These are phyloP conservation scores for Tetranychus cinnabarinus DNA, from an alignment of 1,140 invertebrate species.

Conservation along the genomic window DNA sequence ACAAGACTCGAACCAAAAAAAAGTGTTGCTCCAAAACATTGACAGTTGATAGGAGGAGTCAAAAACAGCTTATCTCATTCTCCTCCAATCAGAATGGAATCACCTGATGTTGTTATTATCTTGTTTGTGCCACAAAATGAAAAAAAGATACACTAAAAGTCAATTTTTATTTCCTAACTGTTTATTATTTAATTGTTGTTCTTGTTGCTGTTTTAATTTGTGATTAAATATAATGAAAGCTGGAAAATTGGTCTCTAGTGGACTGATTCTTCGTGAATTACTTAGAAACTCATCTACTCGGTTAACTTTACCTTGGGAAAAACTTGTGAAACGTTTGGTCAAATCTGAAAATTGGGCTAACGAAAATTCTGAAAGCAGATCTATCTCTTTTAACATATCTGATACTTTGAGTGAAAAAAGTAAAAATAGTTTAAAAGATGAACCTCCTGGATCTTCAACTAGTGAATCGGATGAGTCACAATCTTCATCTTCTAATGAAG, in stretches of 20 bases:
- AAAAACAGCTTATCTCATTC: no score
- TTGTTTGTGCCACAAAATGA: no score
- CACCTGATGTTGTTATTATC: no score
- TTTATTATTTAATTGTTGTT: no score
- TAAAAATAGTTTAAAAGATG: not conserved
- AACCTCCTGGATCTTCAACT: not conserved
- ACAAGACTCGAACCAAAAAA: no score
- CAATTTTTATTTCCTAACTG: no score
- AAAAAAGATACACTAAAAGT: no score
- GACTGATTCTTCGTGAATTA: not conserved
- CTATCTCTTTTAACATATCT: not conserved
- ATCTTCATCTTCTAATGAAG: not conserved
- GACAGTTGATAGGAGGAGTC: no score
- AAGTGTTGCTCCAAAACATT: no score
- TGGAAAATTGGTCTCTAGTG: not conserved
- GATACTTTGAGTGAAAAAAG: not conserved
- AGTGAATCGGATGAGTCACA: not conserved
- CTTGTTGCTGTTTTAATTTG: not conserved
- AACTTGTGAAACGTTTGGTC: not conserved
- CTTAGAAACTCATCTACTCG: not conserved
- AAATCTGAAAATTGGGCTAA: not conserved
- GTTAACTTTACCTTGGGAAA: not conserved
- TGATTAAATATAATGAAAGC: not conserved
- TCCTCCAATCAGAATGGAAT: no score
- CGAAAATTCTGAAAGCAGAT: not conserved